Evolutionary conservation across 2,113 vertebrate species (phyloP).

Genomic region (Hoplias malabaricus): DNA sequence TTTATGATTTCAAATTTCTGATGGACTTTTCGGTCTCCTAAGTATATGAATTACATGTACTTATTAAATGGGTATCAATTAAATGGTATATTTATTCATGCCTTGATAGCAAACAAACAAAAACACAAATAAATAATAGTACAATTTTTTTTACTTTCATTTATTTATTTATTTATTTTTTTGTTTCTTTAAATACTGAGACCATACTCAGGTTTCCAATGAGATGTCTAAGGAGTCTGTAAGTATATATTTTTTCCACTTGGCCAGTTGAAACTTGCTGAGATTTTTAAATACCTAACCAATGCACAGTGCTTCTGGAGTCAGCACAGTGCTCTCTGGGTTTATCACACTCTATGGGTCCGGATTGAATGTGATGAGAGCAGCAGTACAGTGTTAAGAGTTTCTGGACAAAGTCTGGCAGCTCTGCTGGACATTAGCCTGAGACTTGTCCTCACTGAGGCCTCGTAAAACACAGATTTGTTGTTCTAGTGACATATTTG

Average conservation of each 20-base stretch:
- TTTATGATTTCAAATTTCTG: no score
- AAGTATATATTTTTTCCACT: background rate
- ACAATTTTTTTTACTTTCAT: background rate
- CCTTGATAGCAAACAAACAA: no score
- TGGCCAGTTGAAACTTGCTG: background rate
- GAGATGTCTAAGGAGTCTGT: background rate
- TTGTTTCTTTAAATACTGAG: background rate
- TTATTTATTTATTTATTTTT: background rate
- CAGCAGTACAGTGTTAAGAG: background rate
- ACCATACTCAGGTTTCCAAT: background rate
- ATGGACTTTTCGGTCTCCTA: no score
- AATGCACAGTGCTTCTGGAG: background rate
- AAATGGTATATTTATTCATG: no score
- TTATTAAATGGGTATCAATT: no score
- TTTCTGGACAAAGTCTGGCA: background rate
- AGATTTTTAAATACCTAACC: background rate
- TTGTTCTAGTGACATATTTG: background rate
- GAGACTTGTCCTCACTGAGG: background rate
- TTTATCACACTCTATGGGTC: slow-evolving; percentile 9
- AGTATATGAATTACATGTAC: no score
- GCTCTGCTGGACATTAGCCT: background rate
- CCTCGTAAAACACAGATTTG: background rate
- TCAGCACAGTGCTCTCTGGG: slow-evolving; percentile 19
- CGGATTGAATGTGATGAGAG: slow-evolving; percentile 14
- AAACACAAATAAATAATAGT: no score